Evolutionary conservation across 2,797 vertebrate genomes (phyloP).

Genomic region (Hemibagrus guttatus): DNA sequence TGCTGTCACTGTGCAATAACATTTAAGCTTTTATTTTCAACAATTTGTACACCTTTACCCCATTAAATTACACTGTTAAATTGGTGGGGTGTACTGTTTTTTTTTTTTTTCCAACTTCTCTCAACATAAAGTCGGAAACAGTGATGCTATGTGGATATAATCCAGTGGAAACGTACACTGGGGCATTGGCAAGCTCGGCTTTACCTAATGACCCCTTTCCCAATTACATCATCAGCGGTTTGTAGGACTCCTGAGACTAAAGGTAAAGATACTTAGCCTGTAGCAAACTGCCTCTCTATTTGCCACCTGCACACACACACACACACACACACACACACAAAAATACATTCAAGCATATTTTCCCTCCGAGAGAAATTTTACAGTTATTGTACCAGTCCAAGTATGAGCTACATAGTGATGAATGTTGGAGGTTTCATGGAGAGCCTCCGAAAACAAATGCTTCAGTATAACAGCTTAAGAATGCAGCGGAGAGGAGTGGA

Average conservation of each 20-base stretch:
- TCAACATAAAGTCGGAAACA: conserved; percentile 32
- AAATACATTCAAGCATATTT: conserved; percentile 8
- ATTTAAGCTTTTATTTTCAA: not conserved
- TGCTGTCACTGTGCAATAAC: not conserved
- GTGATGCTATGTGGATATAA: conserved; percentile 25
- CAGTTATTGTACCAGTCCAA: conserved; percentile 45
- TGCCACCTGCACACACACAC: conserved; percentile 36
- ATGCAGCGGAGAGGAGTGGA: conserved; percentile 47
- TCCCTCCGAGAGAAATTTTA: conserved; percentile 41
- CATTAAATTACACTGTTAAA: conserved; percentile 1
- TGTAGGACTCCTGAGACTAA: conserved; percentile 50
- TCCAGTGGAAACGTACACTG: conserved; percentile 44
- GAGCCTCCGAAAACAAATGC: conserved; percentile 55
- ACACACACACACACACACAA: conserved; percentile 28
- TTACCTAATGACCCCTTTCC: conserved; percentile 58
- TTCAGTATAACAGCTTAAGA: conserved; percentile 54
- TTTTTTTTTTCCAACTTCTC: not conserved
- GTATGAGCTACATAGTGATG: conserved; percentile 43
- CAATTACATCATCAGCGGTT: conserved; percentile 57
- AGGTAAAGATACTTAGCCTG: conserved; percentile 54
- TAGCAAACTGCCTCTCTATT: conserved; percentile 27
- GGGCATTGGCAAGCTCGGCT: conserved; percentile 45
- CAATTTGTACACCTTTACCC: conserved; percentile 7
- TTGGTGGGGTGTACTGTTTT: not conserved
- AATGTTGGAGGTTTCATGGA: conserved; percentile 41